These are phyloP conservation scores for Boloria euphrosyne DNA, from an alignment of 2,888 invertebrate species.

Conservation along the genomic window DNA sequence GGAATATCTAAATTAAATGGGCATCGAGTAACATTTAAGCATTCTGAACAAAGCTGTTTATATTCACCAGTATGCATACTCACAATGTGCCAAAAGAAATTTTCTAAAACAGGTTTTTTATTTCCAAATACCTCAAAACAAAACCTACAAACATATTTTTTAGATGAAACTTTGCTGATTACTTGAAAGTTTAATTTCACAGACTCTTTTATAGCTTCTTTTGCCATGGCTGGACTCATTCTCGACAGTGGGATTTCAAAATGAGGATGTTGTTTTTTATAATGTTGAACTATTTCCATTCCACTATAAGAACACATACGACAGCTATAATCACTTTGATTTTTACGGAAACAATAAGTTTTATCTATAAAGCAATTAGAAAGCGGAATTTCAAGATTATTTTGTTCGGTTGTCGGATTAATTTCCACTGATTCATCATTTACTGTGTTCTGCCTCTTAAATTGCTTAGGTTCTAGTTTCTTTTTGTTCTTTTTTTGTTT, in stretches of 20 bases:
- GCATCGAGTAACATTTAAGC: slow-evolving; percentile 65
- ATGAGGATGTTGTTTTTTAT: slow-evolving; percentile 83
- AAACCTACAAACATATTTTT: slow-evolving; percentile 69
- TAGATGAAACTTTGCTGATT: slow-evolving; percentile 59
- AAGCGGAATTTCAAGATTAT: slow-evolving; percentile 46
- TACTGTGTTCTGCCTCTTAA: slow-evolving; percentile 9
- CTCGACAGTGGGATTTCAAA: slow-evolving; percentile 86
- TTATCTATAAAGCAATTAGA: slow-evolving; percentile 66
- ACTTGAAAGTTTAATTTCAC: slow-evolving; percentile 64
- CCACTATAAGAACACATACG: slow-evolving; percentile 83
- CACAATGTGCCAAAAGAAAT: slow-evolving; percentile 87
- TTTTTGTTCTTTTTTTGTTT: slow-evolving; percentile 65
- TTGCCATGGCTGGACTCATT: slow-evolving; percentile 76
- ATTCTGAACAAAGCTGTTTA: slow-evolving; percentile 84
- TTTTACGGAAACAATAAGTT: slow-evolving; percentile 68
- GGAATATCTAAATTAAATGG: slow-evolving; percentile 67
- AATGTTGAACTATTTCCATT: slow-evolving; percentile 85
- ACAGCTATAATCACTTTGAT: slow-evolving; percentile 74
- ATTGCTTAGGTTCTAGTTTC: slow-evolving; percentile 47
- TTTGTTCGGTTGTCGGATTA: too few species aligned
- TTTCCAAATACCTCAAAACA: slow-evolving; percentile 65
- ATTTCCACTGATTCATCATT: slow-evolving; percentile 9
- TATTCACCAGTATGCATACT: slow-evolving; percentile 90
- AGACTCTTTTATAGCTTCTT: slow-evolving; percentile 80
- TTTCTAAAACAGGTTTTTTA: slow-evolving; percentile 57